Evolutionary conservation across 2,797 vertebrate species (phyloP), one percentile per base, ranked within the genome.

Genomic region (Diceros bicornis): DNA sequence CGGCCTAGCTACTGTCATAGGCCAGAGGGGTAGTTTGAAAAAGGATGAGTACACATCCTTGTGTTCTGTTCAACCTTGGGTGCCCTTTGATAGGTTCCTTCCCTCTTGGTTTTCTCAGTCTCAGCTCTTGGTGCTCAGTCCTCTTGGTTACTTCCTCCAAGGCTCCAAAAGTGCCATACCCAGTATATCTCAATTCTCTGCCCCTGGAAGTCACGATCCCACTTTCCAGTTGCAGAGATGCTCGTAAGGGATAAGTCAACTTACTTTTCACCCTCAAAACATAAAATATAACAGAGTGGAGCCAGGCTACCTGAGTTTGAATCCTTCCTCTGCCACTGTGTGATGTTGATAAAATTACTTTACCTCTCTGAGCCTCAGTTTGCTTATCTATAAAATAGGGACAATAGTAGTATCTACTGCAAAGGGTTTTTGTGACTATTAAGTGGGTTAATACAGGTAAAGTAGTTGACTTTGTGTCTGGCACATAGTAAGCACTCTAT

Each of bases 281-380:
- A 59, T 71, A n/a, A 84, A 69, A 82, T 66, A 69, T 77, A 62
- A 78, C 81, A 27, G 69, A 72, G 16, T 89, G 20, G 83, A 90
- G 20, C 32, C 47, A 87, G 64, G 34, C 27, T 83, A 7, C 44
- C 74, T 66, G 41, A 88, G 41, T 96, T 52, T 66, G 87, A 89
- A 84, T 97, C 34, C 57, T 94, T 68, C 62, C n/a, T 77, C 32
- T 68, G 32, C 29, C 29, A 55, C 32, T 50, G 37, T 89, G 44
- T 93, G 78, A 78, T 47, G 18, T 27, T 93, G 37, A 83, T 77
- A 55, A 85, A 82, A 32, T 88, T 64, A 91, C 14, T 64, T 83
- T 83, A 93, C 18, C 62, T 94, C 71, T 93, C 44, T 75, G 47
- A 92, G 77, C 32, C 50, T 96, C 37, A 72, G 44, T 84, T 87